phyloP scores from a whole-genome alignment of 1,140 invertebrate species.

The Kradibia gibbosae region DNA sequence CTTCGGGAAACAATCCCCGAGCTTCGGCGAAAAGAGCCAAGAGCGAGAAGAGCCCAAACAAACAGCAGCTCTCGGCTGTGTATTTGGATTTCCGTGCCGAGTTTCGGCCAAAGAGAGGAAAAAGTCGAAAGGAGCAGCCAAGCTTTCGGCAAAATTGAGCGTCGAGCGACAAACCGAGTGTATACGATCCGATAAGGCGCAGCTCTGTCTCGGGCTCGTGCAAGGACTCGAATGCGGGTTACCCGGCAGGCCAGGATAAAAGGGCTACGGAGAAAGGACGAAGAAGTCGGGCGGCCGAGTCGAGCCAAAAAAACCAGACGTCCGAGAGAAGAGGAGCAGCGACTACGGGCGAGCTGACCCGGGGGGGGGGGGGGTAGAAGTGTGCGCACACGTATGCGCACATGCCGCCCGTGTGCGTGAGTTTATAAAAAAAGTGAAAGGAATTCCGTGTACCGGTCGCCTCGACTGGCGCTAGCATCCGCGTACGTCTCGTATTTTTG shows the following conservation, averaged over 20 bases:
- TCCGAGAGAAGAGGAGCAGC: neutral
- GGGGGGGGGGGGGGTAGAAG: neutral
- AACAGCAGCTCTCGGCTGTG: neutral
- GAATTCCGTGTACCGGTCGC: constrained; percentile 36
- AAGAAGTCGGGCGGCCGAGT: neutral
- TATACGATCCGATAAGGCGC: constrained; percentile 13
- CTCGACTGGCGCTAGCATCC: constrained; percentile 15
- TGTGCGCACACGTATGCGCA: neutral
- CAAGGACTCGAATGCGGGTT: neutral
- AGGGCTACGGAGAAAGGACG: neutral
- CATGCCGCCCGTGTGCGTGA: neutral
- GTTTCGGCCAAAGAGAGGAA: neutral
- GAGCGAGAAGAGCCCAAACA: too few species aligned
- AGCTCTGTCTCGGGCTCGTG: neutral
- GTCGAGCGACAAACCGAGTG: constrained; percentile 19
- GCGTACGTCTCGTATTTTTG: constrained; percentile 14
- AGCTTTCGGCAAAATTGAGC: neutral
- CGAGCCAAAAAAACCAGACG: neutral
- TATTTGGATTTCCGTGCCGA: neutral
- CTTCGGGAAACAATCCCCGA: too few species aligned
- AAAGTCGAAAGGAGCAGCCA: neutral
- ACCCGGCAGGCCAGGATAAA: neutral
- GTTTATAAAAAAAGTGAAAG: neutral
- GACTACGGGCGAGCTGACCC: neutral
- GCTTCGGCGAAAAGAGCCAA: too few species aligned